A percentile compares a stretch with the other conserved stretches of the same genome.
Conservation (phyloP, 2,113 vertebrate species). For the Pterocles orientalis region DNA sequence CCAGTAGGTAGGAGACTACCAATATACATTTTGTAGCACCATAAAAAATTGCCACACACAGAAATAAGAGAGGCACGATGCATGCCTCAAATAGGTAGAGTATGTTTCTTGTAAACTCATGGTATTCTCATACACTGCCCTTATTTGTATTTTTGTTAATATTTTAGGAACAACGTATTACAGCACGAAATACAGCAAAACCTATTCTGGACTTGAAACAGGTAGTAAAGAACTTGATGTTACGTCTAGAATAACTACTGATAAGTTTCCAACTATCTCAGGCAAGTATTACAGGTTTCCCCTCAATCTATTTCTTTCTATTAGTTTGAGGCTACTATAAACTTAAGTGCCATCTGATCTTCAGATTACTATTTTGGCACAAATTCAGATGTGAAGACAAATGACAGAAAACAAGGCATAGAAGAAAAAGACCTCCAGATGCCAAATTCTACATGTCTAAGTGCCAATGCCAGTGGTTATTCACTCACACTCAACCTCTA, state of each 20-base stretch:
- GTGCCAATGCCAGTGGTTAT: neutral
- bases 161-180: neutral
- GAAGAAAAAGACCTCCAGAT: neutral
- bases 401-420: neutral
- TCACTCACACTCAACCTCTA: neutral
- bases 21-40: neutral
- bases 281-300: neutral
- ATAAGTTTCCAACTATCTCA: neutral
- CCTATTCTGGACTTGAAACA: neutral
- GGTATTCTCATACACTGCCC: neutral
- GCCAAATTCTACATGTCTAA: neutral
- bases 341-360: neutral
- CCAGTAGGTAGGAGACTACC: neutral
- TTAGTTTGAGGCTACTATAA: neutral
- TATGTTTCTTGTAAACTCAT: neutral
- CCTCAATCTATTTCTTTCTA: neutral
- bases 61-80: neutral
- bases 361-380: neutral
- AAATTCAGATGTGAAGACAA: neutral
- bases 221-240: neutral
- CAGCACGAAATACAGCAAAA: neutral
- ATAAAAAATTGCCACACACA: neutral
- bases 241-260: neutral
- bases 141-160: neutral
- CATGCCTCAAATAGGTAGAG: neutral